Percentiles rank a stretch among this genome's conserved stretches.
phyloP scores from a whole-genome alignment of 2,113 vertebrate genomes.

The Chionomys nivalis region DNA sequence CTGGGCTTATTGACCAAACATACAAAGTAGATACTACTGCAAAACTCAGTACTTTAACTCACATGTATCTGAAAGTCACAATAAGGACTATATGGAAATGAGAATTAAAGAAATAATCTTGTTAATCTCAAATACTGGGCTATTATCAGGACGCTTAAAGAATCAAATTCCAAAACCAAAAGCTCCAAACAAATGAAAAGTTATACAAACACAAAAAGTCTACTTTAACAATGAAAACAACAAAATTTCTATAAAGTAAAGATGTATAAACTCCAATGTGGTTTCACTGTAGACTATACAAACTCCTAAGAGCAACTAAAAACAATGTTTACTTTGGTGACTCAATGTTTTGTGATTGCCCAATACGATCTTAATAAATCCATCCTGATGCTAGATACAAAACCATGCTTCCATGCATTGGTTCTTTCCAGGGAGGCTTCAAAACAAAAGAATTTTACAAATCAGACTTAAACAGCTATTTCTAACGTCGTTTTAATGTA shows the following conservation, averaged over 20 bases:
- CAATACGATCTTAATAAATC: conserved; percentile 8
- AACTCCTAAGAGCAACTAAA: not conserved
- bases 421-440: not conserved
- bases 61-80: not conserved
- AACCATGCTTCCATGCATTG: not conserved
- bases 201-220: not conserved
- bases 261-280: conserved; percentile 35
- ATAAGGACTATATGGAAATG: conserved; percentile 4
- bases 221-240: conserved; percentile 39
- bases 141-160: conserved; percentile 10
- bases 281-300: conserved; percentile 39
- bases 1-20: not conserved
- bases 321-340: not conserved
- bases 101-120: conserved; percentile 35
- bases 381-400: not conserved
- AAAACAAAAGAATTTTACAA: conserved; percentile 45
- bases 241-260: not conserved
- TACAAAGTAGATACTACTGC: not conserved
- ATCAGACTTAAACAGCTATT: conserved; percentile 13
- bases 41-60: conserved; percentile 46
- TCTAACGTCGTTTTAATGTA: conserved; percentile 24
- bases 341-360: conserved; percentile 33
- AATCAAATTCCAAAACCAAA: conserved; percentile 50
- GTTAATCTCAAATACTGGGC: not conserved
- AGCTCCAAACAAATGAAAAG: conserved; percentile 25